phyloP scores from a whole-genome alignment of 2,888 invertebrate species.

The Dimorphilus gyrociliatus region DNA sequence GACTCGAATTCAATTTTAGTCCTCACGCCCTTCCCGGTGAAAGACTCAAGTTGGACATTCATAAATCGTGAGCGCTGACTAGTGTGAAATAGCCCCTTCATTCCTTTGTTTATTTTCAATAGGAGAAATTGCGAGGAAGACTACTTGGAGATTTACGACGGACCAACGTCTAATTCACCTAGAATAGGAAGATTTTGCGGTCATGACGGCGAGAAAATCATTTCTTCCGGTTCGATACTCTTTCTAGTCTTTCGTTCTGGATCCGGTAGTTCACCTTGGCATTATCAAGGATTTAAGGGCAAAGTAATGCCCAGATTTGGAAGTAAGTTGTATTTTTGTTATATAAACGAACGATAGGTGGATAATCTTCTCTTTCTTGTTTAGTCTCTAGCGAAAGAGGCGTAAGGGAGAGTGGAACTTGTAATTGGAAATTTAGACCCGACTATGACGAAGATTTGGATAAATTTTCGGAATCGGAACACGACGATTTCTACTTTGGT shows the following conservation, averaged over 20 bases:
- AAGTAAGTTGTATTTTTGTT: too few relatives aligned
- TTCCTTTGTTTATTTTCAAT: slow-evolving; percentile 3
- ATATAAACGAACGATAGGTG: too few relatives aligned
- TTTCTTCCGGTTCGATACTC: slow-evolving; percentile 6
- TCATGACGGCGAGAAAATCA: slow-evolving; percentile 5
- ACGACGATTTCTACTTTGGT: too few relatives aligned
- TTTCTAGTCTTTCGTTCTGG: slow-evolving; percentile 8
- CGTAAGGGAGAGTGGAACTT: too few relatives aligned
- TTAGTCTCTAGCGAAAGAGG: too few relatives aligned
- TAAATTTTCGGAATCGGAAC: too few relatives aligned
- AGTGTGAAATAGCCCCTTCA: not conserved
- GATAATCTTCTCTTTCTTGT: too few relatives aligned
- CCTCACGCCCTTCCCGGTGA: not conserved
- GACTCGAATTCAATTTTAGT: slow-evolving; percentile 5
- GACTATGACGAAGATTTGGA: too few relatives aligned
- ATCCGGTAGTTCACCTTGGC: slow-evolving; percentile 7
- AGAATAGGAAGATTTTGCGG: slow-evolving; percentile 9
- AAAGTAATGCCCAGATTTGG: too few relatives aligned
- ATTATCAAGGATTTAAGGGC: slow-evolving; percentile 7
- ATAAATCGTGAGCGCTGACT: not conserved
- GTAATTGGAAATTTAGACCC: too few relatives aligned
- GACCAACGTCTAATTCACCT: slow-evolving; percentile 4
- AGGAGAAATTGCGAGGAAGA: slow-evolving; percentile 8
- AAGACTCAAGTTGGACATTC: slow-evolving; percentile 7
- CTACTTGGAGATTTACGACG: slow-evolving; percentile 9